A percentile compares a stretch with the other conserved stretches of the same genome.
Evolutionary conservation across 2,797 vertebrate genomes (phyloP).

Genomic region (Leucoraja ocellata): DNA sequence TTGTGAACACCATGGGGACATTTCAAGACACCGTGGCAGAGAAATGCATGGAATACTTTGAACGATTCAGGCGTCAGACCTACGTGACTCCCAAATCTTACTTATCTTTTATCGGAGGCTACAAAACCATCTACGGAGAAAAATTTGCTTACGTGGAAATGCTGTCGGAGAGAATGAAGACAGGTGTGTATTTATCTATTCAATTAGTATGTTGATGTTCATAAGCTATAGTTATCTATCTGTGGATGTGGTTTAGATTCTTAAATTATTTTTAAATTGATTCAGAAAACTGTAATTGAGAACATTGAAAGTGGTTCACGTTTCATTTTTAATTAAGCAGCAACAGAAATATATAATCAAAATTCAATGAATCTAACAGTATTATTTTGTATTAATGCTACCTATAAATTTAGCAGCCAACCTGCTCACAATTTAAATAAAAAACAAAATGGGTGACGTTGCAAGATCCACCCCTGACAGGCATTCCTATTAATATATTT

Average conservation of each 20-base stretch:
- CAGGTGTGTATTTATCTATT: conserved; percentile 53
- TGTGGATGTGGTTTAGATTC: neutral
- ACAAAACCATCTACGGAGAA: conserved; percentile 67
- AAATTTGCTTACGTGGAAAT: conserved; percentile 60
- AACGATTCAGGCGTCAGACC: conserved; percentile 67
- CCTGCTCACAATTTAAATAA: neutral
- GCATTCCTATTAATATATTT: neutral
- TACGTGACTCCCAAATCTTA: conserved; percentile 76
- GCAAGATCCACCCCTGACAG: neutral
- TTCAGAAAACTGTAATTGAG: conserved; percentile 2
- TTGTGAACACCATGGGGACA: conserved; percentile 69
- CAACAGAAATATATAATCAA: neutral
- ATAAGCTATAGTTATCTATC: neutral
- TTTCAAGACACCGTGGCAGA: conserved; percentile 74
- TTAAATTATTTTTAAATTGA: neutral
- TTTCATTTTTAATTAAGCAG: conserved; percentile 4
- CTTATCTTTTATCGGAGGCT: conserved; percentile 71
- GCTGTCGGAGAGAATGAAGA: conserved; percentile 68
- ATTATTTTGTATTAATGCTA: neutral
- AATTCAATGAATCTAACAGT: neutral
- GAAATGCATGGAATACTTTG: conserved; percentile 70
- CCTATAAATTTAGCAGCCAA: neutral
- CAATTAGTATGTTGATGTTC: neutral
- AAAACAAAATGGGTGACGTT: neutral
- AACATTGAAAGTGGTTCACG: neutral